phyloP scores from a whole-genome alignment of 1,140 invertebrate genomes.

The Conus ventricosus region DNA sequence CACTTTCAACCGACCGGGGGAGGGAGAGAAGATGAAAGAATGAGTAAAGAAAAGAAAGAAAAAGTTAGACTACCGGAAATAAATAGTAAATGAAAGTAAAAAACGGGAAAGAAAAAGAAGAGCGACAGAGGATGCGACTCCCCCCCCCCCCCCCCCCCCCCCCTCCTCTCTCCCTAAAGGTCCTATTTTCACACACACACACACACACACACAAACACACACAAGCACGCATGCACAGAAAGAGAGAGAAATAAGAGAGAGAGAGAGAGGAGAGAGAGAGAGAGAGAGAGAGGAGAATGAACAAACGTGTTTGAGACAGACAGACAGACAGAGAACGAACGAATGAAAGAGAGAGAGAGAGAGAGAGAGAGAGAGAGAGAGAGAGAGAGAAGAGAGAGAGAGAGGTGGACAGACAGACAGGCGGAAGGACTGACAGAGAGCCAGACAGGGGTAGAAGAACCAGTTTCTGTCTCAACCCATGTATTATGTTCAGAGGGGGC shows the following conservation, averaged over 20 bases:
- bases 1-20: too few species aligned
- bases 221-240: not conserved
- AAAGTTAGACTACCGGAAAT: not conserved
- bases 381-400: not conserved
- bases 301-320: not conserved
- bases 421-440: not conserved
- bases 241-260: not conserved
- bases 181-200: not conserved
- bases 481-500: not conserved
- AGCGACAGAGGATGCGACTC: too few species aligned
- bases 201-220: not conserved
- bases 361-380: not conserved
- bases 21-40: too few species aligned
- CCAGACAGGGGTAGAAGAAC: not conserved
- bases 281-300: not conserved
- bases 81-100: too few species aligned
- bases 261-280: not conserved
- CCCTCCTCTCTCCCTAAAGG: too few species aligned
- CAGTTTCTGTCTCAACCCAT: too few species aligned
- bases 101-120: too few species aligned
- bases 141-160: too few species aligned
- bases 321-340: not conserved
- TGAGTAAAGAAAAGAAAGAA: not conserved
- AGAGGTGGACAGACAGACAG: not conserved
- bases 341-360: not conserved